phyloP scores from a whole-genome alignment of 1,140 invertebrate genomes.

The Philaenus spumarius region DNA sequence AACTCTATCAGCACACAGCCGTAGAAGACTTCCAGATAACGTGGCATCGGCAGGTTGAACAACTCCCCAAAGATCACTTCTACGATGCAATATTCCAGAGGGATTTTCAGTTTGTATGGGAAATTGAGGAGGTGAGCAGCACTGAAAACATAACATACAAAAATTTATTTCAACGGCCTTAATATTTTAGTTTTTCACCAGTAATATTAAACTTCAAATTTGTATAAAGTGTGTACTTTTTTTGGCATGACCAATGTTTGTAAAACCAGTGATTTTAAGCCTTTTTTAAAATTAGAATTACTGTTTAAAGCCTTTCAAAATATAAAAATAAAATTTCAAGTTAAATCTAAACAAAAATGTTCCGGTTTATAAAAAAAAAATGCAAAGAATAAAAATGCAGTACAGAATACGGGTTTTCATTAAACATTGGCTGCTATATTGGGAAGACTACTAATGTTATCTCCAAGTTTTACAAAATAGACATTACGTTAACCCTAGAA shows the following conservation, averaged over 20 bases:
- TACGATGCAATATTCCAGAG: constrained; percentile 96
- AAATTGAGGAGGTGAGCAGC: constrained; percentile 87
- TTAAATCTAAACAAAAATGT: no score
- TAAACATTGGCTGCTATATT: no score
- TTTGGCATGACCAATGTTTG: no score
- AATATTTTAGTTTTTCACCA: not conserved
- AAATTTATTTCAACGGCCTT: no score
- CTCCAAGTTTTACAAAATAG: no score
- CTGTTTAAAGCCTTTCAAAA: not conserved
- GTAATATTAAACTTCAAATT: not conserved
- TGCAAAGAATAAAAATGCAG: no score
- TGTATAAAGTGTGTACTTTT: not conserved
- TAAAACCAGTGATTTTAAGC: no score
- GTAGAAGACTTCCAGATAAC: constrained; percentile 89
- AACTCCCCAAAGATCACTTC: constrained; percentile 94
- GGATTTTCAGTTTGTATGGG: constrained; percentile 89
- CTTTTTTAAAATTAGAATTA: not conserved
- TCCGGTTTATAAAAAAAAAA: no score
- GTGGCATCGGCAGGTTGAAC: constrained; percentile 83
- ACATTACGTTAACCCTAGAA: no score
- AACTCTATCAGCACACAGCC: constrained; percentile 94
- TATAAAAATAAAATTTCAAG: not conserved
- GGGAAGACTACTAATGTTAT: no score
- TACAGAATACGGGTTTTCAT: no score
- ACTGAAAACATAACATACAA: constrained; percentile 44